phyloP scores from a whole-genome alignment of 2,113 vertebrate species.

The Lycocorax pyrrhopterus region DNA sequence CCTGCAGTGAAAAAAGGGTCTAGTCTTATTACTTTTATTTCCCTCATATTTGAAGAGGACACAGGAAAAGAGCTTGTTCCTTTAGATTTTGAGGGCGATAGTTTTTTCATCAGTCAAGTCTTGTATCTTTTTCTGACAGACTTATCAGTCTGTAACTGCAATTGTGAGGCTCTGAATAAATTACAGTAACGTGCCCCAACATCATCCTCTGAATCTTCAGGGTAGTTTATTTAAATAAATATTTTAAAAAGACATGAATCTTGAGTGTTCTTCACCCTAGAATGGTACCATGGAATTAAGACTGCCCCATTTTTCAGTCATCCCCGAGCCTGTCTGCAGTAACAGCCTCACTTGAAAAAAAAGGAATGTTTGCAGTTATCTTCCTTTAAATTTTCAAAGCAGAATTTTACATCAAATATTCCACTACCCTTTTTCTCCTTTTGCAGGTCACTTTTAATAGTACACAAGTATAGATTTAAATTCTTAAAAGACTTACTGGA shows the following conservation, averaged over 20 bases:
- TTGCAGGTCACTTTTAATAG: slow-evolving; percentile 42
- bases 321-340: neutral
- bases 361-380: neutral
- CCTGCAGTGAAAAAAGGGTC: slow-evolving; percentile 11
- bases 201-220: neutral
- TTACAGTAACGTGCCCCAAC: neutral
- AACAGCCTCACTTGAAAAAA: neutral
- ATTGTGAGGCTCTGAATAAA: neutral
- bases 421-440: neutral
- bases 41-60: neutral
- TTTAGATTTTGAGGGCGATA: neutral
- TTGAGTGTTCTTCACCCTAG: neutral
- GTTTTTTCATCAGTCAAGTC: neutral
- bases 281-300: neutral
- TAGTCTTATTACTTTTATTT: neutral
- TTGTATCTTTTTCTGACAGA: neutral
- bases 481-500: neutral
- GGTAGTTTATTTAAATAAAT: neutral
- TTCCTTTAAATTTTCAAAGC: neutral
- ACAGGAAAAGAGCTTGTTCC: neutral
- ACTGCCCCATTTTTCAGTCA: neutral
- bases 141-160: neutral
- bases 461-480: neutral
- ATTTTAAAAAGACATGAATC: neutral
- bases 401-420: neutral